Conservation (phyloP, 2,888 invertebrate species). For the Boloria euphrosyne region DNA sequence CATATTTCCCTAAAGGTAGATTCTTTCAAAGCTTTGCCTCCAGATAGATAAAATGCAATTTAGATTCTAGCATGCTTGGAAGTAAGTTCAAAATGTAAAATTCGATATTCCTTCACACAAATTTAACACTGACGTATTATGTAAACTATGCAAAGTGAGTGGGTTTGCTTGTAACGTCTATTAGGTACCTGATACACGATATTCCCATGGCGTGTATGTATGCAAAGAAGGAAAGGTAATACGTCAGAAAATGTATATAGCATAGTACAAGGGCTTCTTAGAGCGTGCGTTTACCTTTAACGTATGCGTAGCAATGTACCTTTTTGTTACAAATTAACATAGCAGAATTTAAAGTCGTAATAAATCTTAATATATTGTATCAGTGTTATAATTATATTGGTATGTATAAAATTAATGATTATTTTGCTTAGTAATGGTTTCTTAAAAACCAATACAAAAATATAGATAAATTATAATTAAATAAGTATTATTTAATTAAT, state of each 20-base stretch:
- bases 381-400: too few relatives aligned
- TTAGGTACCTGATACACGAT: conserved; percentile 39
- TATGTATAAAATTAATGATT: too few relatives aligned
- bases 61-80: neutral
- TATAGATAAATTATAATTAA: too few relatives aligned
- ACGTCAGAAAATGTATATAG: neutral
- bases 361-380: too few relatives aligned
- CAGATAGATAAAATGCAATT: neutral
- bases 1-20: neutral
- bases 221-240: conserved; percentile 21
- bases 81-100: conserved; percentile 6
- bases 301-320: neutral
- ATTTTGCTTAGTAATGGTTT: too few relatives aligned
- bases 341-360: too few relatives aligned
- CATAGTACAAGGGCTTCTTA: too few relatives aligned
- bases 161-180: conserved; percentile 59
- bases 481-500: too few relatives aligned
- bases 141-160: conserved; percentile 48
- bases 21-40: neutral
- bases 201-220: conserved; percentile 32
- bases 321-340: too few relatives aligned
- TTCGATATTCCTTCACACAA: neutral
- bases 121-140: conserved; percentile 30
- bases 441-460: too few relatives aligned
- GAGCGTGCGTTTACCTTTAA: neutral